These are phyloP conservation scores for Heterodera carotae DNA, from an alignment of 1,140 invertebrate species.

Conservation along the genomic window DNA sequence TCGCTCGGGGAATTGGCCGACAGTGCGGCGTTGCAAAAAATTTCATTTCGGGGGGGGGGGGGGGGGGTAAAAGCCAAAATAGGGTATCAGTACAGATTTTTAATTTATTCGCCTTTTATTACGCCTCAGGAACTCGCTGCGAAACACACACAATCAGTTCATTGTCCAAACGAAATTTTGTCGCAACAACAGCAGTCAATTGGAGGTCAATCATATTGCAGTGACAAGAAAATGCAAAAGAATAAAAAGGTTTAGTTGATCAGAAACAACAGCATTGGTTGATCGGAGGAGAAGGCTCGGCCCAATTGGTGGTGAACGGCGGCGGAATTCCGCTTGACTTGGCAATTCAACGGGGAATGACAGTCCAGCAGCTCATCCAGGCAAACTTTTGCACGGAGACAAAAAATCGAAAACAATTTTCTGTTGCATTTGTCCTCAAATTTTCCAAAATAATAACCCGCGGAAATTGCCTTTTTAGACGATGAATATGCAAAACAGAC, in stretches of 20 bases:
- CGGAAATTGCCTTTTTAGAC: slow-evolving; percentile 30
- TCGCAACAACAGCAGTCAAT: slow-evolving; percentile 14
- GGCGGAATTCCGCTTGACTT: slow-evolving; percentile 21
- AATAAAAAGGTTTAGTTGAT: background rate
- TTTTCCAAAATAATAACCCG: too few species aligned
- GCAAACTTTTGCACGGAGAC: background rate
- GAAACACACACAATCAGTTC: background rate
- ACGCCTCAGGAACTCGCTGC: background rate
- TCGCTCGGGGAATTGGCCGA: too few species aligned
- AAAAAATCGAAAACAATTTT: too few species aligned
- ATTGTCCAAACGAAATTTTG: slow-evolving; percentile 2
- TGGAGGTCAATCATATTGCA: slow-evolving; percentile 21
- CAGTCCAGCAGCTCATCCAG: slow-evolving; percentile 26
- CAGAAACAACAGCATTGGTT: slow-evolving; percentile 17
- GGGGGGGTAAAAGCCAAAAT: too few species aligned
- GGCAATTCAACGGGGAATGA: slow-evolving; percentile 28
- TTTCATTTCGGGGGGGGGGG: too few species aligned
- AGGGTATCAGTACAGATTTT: too few species aligned
- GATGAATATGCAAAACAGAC: slow-evolving; percentile 13
- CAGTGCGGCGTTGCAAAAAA: too few species aligned
- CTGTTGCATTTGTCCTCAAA: too few species aligned
- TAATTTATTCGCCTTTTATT: too few species aligned
- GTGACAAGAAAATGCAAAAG: too few species aligned
- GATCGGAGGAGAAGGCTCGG: background rate
- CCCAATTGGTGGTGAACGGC: slow-evolving; percentile 14